phyloP scores from a whole-genome alignment of 2,797 vertebrate genomes.

The Bradypodion ventrale region DNA sequence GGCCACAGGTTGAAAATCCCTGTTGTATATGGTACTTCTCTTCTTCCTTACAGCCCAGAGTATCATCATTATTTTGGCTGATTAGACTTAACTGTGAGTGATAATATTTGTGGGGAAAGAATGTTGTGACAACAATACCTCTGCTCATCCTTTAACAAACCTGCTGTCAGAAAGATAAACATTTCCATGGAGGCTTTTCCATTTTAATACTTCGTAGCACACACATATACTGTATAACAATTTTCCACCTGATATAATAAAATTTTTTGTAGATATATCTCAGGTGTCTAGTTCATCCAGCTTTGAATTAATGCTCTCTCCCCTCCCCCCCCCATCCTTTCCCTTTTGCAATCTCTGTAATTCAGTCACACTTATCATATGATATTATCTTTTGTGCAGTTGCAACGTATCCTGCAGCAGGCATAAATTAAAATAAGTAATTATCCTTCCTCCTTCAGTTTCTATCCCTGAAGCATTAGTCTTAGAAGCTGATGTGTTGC shows the following conservation, averaged over 20 bases:
- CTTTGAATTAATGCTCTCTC: background rate
- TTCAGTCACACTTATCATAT: rapidly evolving
- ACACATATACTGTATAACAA: background rate
- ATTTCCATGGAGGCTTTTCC: background rate
- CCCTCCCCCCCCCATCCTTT: background rate
- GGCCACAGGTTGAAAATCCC: too few relatives aligned
- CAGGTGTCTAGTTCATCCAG: rapidly evolving
- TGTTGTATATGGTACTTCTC: background rate
- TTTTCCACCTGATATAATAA: background rate
- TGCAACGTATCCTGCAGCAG: conserved; percentile 22
- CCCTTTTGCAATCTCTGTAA: background rate
- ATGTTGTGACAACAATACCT: background rate
- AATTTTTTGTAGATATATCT: background rate
- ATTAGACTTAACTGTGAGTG: background rate
- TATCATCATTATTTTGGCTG: background rate
- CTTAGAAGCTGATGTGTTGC: background rate
- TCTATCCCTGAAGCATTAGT: background rate
- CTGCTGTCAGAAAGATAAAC: background rate
- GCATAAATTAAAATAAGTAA: conserved; percentile 26
- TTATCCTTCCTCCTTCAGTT: conserved; percentile 17
- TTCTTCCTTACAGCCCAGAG: background rate
- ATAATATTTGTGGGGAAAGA: background rate
- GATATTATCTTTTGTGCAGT: conserved; percentile 14
- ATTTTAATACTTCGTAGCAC: background rate
- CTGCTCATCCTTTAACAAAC: background rate